Conservation (phyloP, 2,797 vertebrate species). For the Acanthurus lineatus region DNA sequence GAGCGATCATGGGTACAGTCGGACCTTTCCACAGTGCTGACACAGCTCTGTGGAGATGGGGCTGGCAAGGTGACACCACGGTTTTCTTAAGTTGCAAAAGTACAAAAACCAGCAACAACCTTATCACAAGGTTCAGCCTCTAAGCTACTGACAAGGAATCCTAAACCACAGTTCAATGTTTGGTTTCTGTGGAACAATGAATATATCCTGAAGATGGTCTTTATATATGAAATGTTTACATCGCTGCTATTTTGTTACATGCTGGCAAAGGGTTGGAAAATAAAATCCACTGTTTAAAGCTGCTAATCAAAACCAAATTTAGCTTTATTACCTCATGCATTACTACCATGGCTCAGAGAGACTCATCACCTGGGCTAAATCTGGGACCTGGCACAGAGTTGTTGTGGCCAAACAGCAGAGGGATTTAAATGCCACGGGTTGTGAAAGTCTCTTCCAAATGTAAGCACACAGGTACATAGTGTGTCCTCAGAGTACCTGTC, state of each 20-base stretch:
- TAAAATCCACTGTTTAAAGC: not conserved
- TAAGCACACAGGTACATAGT: not conserved
- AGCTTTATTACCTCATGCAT: constrained; percentile 33
- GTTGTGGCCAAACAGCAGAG: constrained; percentile 16
- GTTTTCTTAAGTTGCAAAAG: not conserved
- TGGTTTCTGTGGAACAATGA: not conserved
- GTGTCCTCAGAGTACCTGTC: constrained; percentile 44
- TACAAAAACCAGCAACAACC: not conserved
- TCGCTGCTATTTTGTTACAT: not conserved
- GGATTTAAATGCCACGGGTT: constrained; percentile 56
- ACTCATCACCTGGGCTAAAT: constrained; percentile 42
- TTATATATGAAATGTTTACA: not conserved
- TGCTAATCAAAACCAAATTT: no score
- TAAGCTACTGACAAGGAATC: not conserved
- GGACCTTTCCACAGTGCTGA: no score
- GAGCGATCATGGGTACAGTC: no score
- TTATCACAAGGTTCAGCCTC: constrained; percentile 8
- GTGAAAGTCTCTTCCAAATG: constrained; percentile 35
- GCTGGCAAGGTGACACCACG: not conserved
- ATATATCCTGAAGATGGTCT: not conserved
- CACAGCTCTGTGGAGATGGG: not conserved
- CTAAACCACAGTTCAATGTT: not conserved
- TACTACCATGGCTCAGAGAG: constrained; percentile 29
- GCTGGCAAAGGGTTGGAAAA: not conserved
- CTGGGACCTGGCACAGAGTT: constrained; percentile 33